Base-by-base conservation (phyloP, 2,888 invertebrate genomes). In the Scaptodrosophila latifasciaeformis region DNA sequence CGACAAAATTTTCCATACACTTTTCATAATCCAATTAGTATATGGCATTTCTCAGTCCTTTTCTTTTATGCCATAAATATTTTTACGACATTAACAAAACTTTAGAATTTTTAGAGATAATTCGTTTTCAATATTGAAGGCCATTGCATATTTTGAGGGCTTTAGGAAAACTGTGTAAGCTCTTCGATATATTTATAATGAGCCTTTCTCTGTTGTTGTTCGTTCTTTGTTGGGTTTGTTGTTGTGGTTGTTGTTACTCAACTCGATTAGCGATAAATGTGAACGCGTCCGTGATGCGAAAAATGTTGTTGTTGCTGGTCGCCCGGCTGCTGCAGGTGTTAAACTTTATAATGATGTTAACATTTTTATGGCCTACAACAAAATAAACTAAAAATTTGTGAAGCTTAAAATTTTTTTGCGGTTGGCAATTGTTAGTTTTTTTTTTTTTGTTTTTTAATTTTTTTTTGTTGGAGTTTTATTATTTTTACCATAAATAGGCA, bases 261-360 rank as follows among this genome's bases (percentile, higher is more conserved):
- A 62, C 65, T 72, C 72, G 76, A 72, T 72, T 69, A 63, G 67
- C 72, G 67, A 69, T 71, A 72, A 72, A 65, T 58, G 55, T 63
- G 60, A 76, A 19, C 40, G 18, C 40, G 19, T 40, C 13, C 18
- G 17, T 21, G 72, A 77, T 77, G 74, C 72, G 72, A 72, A 68
- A 66, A 67, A 17, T 30, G 31, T 31, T 29, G 53, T 42, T 49
- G 48, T 45, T 47, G 44, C 43, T 53, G 45, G 6, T 51, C 49
- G 62, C 57, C 4, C 61, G 54, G 53, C 49, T 60, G 66, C 44
- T 77, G 75, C 75, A 76, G 75, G 75, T 78, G 75, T 76, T 78
- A 71, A 50, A 56, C 64, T 62, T 71, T 74, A 77, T 78, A 75
- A 76, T 75, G 75, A 75, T 75, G 75, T 75, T 77, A 70, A 66